Conservation (phyloP, 2,888 invertebrate species). For the Drosophila melanocephala region DNA sequence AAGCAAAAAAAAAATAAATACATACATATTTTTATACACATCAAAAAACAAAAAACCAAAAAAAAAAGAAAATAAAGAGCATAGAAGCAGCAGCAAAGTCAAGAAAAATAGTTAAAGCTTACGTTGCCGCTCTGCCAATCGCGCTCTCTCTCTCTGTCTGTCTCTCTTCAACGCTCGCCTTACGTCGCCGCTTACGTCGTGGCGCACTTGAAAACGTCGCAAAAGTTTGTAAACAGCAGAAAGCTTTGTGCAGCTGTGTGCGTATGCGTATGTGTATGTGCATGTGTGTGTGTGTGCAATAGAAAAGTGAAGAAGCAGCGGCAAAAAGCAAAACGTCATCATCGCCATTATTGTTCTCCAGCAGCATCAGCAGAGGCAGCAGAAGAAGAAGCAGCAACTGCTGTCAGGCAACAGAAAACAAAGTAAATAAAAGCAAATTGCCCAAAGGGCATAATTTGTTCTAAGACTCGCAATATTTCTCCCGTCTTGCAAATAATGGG, state of each 20-base stretch:
- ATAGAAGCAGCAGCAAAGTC: slow-evolving; percentile 47
- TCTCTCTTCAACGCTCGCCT: slow-evolving; percentile 21
- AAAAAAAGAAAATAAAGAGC: slow-evolving; percentile 29
- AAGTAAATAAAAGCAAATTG: slow-evolving; percentile 67
- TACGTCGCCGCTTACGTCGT: slow-evolving; percentile 52
- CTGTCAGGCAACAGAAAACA: slow-evolving; percentile 59
- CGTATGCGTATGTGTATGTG: slow-evolving; percentile 43
- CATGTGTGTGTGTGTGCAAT: slow-evolving; percentile 67
- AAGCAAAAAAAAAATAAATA: slow-evolving; percentile 34
- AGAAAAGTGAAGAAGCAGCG: slow-evolving; percentile 59
- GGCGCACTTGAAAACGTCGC: slow-evolving; percentile 81
- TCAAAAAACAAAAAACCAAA: slow-evolving; percentile 26
- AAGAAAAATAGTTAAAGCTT: slow-evolving; percentile 81
- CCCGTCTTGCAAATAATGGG: slow-evolving; percentile 19
- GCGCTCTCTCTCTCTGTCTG: slow-evolving; percentile 35
- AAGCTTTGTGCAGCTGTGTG: slow-evolving; percentile 60
- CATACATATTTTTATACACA: slow-evolving; percentile 47
- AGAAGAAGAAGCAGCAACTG: slow-evolving; percentile 20
- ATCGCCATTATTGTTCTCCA: slow-evolving; percentile 25
- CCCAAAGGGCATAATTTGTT: slow-evolving; percentile 32
- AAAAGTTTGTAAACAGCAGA: slow-evolving; percentile 78
- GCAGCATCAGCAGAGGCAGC: slow-evolving; percentile 26
- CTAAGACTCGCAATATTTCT: slow-evolving; percentile 7
- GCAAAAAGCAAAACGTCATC: slow-evolving; percentile 46
- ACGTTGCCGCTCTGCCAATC: slow-evolving; percentile 52